These are phyloP conservation scores for Listrodromus nycthemerus DNA, from an alignment of 2,888 invertebrate genomes.

Conservation along the genomic window DNA sequence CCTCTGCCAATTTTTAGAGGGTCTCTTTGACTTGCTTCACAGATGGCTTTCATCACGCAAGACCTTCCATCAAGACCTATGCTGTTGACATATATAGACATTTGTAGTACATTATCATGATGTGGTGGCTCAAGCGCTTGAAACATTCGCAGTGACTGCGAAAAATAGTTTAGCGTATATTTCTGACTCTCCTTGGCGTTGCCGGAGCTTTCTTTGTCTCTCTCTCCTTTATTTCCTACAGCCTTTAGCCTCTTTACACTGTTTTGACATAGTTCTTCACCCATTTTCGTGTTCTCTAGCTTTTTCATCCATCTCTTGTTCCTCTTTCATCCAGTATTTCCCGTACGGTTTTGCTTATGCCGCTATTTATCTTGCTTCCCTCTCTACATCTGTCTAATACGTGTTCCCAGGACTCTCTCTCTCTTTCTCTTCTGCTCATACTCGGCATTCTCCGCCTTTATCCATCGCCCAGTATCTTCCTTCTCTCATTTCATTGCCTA, in stretches of 20 bases:
- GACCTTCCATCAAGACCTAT: conserved; percentile 90
- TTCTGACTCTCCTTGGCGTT: no score
- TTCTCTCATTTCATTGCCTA: conserved; percentile 41
- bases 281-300: no score
- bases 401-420: conserved; percentile 35
- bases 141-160: no score
- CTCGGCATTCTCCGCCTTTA: conserved; percentile 5
- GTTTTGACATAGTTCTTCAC: no score
- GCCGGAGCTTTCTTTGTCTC: no score
- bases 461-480: conserved; percentile 25
- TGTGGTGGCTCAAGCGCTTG: no score
- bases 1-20: conserved; percentile 77
- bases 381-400: conserved; percentile 33
- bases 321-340: no score
- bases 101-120: conserved; percentile 16
- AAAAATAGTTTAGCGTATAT: no score
- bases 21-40: conserved; percentile 88
- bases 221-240: no score
- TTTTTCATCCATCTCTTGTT: no score
- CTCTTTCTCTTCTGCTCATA: conserved; percentile 12
- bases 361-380: background rate
- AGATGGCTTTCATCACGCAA: conserved; percentile 90
- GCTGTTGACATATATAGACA: conserved; percentile 84
- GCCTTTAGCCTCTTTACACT: no score
- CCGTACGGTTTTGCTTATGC: background rate